Evolutionary conservation across 2,888 invertebrate species (phyloP).

Genomic region (Corythucha ciliata): DNA sequence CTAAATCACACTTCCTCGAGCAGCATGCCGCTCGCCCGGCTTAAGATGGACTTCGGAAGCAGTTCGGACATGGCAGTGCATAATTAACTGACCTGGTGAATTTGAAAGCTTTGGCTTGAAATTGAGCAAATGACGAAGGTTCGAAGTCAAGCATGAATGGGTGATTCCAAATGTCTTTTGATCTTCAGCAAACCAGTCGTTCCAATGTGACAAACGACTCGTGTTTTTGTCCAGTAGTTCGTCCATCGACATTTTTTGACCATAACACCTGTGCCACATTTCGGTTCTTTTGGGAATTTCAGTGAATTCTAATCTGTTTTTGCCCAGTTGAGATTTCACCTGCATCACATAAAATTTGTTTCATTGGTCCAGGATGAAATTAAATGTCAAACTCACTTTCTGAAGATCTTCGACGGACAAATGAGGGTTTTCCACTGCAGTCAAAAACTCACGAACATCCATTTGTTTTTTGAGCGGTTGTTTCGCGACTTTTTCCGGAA

Average conservation of each 20-base stretch:
- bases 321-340: conserved; percentile 26
- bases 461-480: conserved; percentile 26
- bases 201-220: conserved; percentile 26
- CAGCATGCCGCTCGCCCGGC: too few relatives aligned
- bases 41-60: too few relatives aligned
- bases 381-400: conserved; percentile 12
- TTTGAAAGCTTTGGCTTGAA: too few relatives aligned
- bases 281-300: conserved; percentile 19
- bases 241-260: conserved; percentile 27
- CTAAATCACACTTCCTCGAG: too few relatives aligned
- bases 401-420: conserved; percentile 17
- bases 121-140: conserved; percentile 44
- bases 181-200: conserved; percentile 39
- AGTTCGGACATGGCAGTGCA: too few relatives aligned
- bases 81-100: too few relatives aligned
- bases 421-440: conserved; percentile 20
- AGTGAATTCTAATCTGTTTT: conserved; percentile 21
- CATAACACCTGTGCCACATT: conserved; percentile 28
- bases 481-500: conserved; percentile 25
- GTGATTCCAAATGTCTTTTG: conserved; percentile 44
- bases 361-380: background rate
- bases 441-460: conserved; percentile 31
- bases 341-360: conserved; percentile 8
- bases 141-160: conserved; percentile 45
- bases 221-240: conserved; percentile 24